Percentiles rank a stretch among this genome's conserved stretches.
phyloP scores from a whole-genome alignment of 2,113 vertebrate species.

The Melanocharis versteri region DNA sequence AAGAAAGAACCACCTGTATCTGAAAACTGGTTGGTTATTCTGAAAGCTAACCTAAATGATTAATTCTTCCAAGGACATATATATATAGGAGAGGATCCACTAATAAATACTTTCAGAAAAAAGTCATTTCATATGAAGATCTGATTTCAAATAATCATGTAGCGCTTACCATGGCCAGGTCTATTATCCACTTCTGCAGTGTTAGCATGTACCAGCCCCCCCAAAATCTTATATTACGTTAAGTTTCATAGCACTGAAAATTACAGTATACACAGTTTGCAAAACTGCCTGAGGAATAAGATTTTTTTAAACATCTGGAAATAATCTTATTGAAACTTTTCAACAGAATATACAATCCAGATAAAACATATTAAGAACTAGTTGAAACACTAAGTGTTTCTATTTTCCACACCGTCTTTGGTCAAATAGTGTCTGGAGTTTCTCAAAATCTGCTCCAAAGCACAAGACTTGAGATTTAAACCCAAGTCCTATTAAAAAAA shows the following conservation, averaged over 20 bases:
- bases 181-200: conserved; percentile 85
- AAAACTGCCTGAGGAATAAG: neutral
- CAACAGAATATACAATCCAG: neutral
- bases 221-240: conserved; percentile 73
- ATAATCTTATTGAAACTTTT: neutral
- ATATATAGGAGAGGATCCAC: neutral
- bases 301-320: neutral
- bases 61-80: neutral
- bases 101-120: neutral
- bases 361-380: neutral
- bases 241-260: conserved; percentile 49
- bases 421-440: neutral
- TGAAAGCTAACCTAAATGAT: neutral
- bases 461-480: neutral
- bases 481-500: neutral
- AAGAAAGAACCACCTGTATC: neutral
- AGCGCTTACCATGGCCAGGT: conserved; percentile 86
- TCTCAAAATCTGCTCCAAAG: neutral
- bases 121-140: neutral
- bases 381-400: neutral
- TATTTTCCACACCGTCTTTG: neutral
- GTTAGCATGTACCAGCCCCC: conserved; percentile 83
- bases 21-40: neutral
- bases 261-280: neutral
- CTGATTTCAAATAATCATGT: neutral